Conservation (phyloP, 30 jellyfish, hydroid and myxozoan genomes). For the Sanderia malayensis region DNA sequence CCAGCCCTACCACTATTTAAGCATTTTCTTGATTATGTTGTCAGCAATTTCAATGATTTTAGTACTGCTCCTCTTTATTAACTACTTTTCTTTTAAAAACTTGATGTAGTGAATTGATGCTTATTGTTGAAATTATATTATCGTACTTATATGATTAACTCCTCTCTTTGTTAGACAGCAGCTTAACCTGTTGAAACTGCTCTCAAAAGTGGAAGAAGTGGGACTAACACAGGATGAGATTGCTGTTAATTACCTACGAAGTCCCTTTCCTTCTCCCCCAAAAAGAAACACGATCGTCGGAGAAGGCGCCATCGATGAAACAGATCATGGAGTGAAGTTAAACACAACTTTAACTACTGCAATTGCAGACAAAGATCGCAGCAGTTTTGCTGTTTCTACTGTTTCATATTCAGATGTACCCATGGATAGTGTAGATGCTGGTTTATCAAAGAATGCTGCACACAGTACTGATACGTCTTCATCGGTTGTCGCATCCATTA, state of each 20-base stretch:
- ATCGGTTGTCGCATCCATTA: background rate
- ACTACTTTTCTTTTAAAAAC: no score
- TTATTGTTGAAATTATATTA: no score
- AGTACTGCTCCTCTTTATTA: no score
- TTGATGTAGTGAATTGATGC: no score
- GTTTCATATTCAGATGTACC: background rate
- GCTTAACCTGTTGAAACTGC: slow-evolving; percentile 63
- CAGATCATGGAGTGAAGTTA: background rate
- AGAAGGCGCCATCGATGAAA: background rate
- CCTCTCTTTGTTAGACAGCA: slow-evolving; percentile 65
- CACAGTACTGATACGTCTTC: background rate
- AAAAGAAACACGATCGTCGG: background rate
- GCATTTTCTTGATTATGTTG: no score
- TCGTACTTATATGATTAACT: background rate
- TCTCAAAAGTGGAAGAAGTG: slow-evolving; percentile 71
- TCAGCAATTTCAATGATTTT: no score
- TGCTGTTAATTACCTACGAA: slow-evolving; percentile 24
- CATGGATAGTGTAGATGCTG: background rate
- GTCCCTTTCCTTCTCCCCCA: background rate
- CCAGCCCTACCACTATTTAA: no score
- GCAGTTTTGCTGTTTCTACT: background rate
- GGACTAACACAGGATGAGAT: slow-evolving; percentile 49
- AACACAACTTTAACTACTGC: background rate
- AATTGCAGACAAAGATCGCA: background rate
- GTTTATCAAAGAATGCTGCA: background rate